Evolutionary conservation across 2,113 vertebrate genomes (phyloP).

Genomic region (Podarcis raffonei): DNA sequence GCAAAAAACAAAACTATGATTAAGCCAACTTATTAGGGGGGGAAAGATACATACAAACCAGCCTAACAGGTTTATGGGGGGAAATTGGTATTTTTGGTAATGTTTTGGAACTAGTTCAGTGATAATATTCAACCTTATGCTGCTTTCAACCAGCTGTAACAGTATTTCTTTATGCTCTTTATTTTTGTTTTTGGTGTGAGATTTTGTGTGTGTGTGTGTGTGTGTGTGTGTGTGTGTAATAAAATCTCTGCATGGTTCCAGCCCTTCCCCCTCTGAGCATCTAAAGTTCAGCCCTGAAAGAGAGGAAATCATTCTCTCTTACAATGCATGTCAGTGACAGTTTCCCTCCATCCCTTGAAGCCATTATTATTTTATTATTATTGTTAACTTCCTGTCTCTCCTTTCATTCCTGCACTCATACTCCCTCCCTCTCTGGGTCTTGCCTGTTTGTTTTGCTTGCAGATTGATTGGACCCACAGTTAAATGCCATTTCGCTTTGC

Average conservation of each 20-base stretch:
- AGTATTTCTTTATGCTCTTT: too few species aligned
- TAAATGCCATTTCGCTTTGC: slow-evolving; percentile 71
- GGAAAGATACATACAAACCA: too few species aligned
- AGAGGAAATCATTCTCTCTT: slow-evolving; percentile 13
- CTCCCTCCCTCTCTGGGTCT: slow-evolving; percentile 15
- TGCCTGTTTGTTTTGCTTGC: slow-evolving; percentile 75
- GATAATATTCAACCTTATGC: too few species aligned
- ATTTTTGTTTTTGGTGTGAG: too few species aligned
- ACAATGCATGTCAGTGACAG: slow-evolving; percentile 32
- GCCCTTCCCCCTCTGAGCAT: neutral
- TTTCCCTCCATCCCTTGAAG: slow-evolving; percentile 45
- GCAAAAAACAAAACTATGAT: too few species aligned
- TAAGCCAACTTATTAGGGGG: too few species aligned
- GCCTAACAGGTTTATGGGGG: too few species aligned
- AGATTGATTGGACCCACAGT: slow-evolving; percentile 71
- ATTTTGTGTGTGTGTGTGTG: too few species aligned
- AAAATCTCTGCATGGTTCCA: neutral
- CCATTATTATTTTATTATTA: neutral
- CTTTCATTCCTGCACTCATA: slow-evolving; percentile 33
- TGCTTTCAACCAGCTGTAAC: too few species aligned
- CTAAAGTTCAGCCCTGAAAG: slow-evolving; percentile 38
- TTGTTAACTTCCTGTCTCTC: neutral
- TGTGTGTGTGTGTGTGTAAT: too few species aligned
- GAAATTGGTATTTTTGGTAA: too few species aligned
- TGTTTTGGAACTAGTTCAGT: too few species aligned